A percentile compares a stretch with the other conserved stretches of the same genome.
Conservation (phyloP, 2,888 invertebrate species). For the Carcina quercana region DNA sequence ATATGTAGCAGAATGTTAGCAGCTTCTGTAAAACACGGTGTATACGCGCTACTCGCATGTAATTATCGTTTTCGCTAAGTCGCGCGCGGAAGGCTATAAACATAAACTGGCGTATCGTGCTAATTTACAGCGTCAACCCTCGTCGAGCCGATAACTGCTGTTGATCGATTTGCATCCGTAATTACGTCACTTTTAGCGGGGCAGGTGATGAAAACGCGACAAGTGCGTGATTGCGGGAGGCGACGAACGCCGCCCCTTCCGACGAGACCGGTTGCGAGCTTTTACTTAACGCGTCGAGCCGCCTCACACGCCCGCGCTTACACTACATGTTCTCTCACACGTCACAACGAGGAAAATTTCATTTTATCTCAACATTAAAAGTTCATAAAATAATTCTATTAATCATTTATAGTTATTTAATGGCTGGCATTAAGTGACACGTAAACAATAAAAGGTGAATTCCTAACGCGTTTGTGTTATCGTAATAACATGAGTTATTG, state of each 20-base stretch:
- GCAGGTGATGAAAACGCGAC: constrained; percentile 72
- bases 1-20: too few relatives aligned
- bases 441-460: constrained; percentile 7
- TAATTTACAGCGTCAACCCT: constrained; percentile 68
- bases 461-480: constrained; percentile 30
- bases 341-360: too few relatives aligned
- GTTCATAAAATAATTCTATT: too few relatives aligned
- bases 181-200: constrained; percentile 68
- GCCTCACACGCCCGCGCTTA: constrained; percentile 4
- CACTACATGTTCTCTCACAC: background rate
- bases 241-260: constrained; percentile 54
- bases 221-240: constrained; percentile 60
- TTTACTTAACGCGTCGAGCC: constrained; percentile 32
- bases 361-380: constrained; percentile 7
- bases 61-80: constrained; percentile 60
- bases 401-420: too few relatives aligned
- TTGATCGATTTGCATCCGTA: constrained; percentile 72
- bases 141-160: constrained; percentile 62
- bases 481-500: constrained; percentile 54
- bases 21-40: constrained; percentile 1
- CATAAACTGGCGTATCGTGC: constrained; percentile 60
- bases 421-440: constrained; percentile 3
- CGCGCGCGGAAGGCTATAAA: constrained; percentile 56
- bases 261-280: constrained; percentile 55
- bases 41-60: constrained; percentile 17